phyloP scores from a whole-genome alignment of 2,888 invertebrate genomes.

The Drosophila pseudotalamancana region DNA sequence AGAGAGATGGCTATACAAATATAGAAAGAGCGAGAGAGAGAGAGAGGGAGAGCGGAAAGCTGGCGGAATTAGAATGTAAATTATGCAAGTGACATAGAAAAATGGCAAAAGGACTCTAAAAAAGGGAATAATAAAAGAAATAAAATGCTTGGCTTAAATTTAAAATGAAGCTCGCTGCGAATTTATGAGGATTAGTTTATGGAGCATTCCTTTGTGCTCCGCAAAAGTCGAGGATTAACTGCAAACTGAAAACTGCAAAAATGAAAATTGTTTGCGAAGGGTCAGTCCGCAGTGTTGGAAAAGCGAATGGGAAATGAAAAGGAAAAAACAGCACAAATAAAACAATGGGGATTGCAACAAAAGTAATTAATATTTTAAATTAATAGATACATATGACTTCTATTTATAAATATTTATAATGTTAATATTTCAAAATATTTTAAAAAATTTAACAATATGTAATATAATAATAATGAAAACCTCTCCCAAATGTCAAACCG shows the following conservation, averaged over 20 bases:
- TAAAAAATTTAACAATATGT: too few species aligned
- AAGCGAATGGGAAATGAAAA: background rate
- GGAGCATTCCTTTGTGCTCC: constrained; percentile 19
- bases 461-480: too few species aligned
- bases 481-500: background rate
- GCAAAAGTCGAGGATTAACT: constrained; percentile 28
- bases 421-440: too few species aligned
- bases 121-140: constrained; percentile 21
- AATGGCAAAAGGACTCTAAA: constrained; percentile 31
- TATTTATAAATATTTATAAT: too few species aligned
- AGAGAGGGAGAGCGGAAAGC: constrained; percentile 34
- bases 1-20: background rate
- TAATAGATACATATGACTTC: too few species aligned
- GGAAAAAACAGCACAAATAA: background rate
- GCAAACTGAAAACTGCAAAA: constrained; percentile 12
- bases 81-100: constrained; percentile 69
- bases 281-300: background rate
- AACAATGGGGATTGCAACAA: background rate
- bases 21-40: background rate
- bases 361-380: too few species aligned
- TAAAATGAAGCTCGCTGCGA: constrained; percentile 37
- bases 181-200: constrained; percentile 42
- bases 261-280: constrained; percentile 10
- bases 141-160: constrained; percentile 48
- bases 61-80: constrained; percentile 72